Conservation (phyloP, 2,888 invertebrate genomes). For the Ceriagrion tenellum region DNA sequence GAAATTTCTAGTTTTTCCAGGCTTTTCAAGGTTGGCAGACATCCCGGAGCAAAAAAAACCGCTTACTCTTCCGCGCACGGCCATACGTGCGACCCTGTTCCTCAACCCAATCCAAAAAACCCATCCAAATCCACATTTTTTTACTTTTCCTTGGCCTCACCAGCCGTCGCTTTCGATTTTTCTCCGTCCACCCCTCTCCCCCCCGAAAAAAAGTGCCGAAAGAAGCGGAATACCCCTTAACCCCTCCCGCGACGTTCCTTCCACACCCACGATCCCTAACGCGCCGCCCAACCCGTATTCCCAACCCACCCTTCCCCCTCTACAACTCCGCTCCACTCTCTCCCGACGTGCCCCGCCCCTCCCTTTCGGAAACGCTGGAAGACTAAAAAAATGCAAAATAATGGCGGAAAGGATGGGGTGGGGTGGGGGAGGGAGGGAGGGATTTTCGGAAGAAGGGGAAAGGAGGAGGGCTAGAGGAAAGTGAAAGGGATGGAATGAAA, state of each 20-base stretch:
- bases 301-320: neutral
- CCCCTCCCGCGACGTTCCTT: neutral
- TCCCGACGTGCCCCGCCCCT: neutral
- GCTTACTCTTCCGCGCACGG: neutral
- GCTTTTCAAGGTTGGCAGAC: too few species aligned
- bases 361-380: neutral
- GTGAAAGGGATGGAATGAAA: neutral
- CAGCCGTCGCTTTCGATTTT: slow-evolving; percentile 2
- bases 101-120: neutral
- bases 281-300: neutral
- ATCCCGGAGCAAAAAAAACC: too few species aligned
- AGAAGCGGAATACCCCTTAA: neutral
- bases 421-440: neutral
- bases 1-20: neutral
- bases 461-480: neutral
- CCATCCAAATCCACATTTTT: neutral
- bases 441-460: neutral
- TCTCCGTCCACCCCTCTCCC: neutral
- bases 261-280: neutral
- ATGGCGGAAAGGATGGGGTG: neutral
- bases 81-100: neutral
- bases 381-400: slow-evolving; percentile 16
- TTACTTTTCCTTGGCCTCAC: neutral
- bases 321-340: neutral
- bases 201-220: neutral